Evolutionary conservation across 1,140 invertebrate genomes (phyloP).

Genomic region (Drosophila saltans): DNA sequence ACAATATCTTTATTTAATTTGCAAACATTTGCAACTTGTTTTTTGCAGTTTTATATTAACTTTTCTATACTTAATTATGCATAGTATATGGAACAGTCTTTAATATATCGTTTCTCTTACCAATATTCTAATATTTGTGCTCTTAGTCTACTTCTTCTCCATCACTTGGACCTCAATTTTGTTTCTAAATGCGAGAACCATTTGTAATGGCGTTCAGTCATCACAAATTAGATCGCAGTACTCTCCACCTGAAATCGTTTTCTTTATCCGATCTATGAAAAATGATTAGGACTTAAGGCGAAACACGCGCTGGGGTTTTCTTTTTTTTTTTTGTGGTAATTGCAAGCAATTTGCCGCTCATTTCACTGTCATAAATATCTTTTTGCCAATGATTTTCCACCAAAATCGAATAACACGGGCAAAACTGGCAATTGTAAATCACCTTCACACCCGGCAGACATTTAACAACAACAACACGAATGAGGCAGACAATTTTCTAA

Average conservation of each 20-base stretch:
- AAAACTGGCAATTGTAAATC: constrained; percentile 61
- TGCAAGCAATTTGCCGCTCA: constrained; percentile 74
- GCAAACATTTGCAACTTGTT: too few relatives aligned
- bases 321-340: constrained; percentile 36
- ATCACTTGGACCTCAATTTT: background rate
- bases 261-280: background rate
- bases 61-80: too few relatives aligned
- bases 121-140: too few relatives aligned
- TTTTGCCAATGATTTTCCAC: constrained; percentile 50
- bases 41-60: too few relatives aligned
- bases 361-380: constrained; percentile 78
- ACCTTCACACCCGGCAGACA: constrained; percentile 71
- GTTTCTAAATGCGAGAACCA: background rate
- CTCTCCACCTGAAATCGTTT: constrained; percentile 47
- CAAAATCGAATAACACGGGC: constrained; percentile 13
- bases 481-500: constrained; percentile 56
- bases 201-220: background rate
- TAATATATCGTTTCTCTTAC: too few relatives aligned
- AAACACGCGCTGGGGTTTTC: constrained; percentile 62
- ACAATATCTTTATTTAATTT: too few relatives aligned
- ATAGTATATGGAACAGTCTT: too few relatives aligned
- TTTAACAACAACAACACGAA: background rate
- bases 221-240: constrained; percentile 9
- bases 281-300: constrained; percentile 30
- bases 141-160: background rate